These are phyloP conservation scores for Glossosoma conforme DNA, from an alignment of 1,140 invertebrate species.

Conservation along the genomic window DNA sequence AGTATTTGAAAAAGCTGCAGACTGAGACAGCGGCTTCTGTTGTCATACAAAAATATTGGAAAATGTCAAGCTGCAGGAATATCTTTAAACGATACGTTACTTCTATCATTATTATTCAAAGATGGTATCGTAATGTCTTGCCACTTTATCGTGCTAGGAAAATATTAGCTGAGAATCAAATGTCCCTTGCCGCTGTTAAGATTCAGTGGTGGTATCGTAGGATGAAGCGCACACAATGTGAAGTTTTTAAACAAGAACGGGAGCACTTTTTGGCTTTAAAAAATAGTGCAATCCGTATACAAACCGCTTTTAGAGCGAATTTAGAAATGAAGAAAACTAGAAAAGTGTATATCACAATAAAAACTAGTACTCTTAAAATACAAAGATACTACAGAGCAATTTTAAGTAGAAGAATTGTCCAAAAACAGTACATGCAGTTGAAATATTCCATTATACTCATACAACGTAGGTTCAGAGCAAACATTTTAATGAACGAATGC, in stretches of 20 bases:
- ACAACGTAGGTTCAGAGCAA: conserved; percentile 46
- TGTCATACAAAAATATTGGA: conserved; percentile 52
- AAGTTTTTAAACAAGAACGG: conserved; percentile 27
- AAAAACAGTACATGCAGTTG: conserved; percentile 34
- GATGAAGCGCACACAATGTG: conserved; percentile 9
- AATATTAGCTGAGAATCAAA: neutral
- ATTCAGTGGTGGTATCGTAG: conserved; percentile 22
- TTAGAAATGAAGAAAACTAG: conserved; percentile 33
- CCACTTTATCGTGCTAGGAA: neutral
- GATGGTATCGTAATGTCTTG: conserved; percentile 37
- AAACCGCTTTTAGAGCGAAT: conserved; percentile 33
- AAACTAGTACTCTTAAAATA: conserved; percentile 20
- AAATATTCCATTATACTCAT: conserved; percentile 38
- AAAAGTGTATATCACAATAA: conserved; percentile 22
- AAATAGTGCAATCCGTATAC: conserved; percentile 31
- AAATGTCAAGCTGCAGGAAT: conserved; percentile 47
- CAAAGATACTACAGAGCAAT: conserved; percentile 21
- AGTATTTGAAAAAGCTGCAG: conserved; percentile 39
- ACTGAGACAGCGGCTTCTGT: conserved; percentile 42
- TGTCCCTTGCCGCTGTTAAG: neutral
- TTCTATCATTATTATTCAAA: conserved; percentile 39
- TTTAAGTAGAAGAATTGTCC: conserved; percentile 10
- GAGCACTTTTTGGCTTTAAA: conserved; percentile 32
- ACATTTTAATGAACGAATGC: conserved; percentile 37
- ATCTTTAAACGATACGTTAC: conserved; percentile 34